phyloP scores from a whole-genome alignment of 2,113 vertebrate species.

The Pseudorectes ferrugineus region DNA sequence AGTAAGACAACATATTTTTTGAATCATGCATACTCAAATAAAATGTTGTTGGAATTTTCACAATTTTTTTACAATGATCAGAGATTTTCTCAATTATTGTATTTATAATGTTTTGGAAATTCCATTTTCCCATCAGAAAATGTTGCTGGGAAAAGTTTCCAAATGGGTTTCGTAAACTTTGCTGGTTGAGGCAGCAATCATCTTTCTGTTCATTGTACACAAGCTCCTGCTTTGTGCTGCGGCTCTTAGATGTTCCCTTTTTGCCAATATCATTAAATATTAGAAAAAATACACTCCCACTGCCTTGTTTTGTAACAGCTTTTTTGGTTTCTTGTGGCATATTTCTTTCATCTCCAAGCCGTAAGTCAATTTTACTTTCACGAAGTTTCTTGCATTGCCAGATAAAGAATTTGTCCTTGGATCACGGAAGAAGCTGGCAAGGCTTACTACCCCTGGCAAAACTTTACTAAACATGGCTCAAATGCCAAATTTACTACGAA shows the following conservation, averaged over 20 bases:
- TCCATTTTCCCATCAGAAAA: slow-evolving; percentile 8
- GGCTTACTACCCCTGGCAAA: neutral
- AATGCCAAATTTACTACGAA: neutral
- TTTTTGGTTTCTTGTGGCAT: neutral
- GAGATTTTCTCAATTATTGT: neutral
- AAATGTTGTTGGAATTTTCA: neutral
- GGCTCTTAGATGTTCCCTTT: neutral
- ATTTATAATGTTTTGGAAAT: neutral
- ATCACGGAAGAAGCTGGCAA: neutral
- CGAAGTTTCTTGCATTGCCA: neutral
- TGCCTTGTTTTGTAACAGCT: neutral
- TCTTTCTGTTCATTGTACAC: neutral
- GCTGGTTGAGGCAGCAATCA: neutral
- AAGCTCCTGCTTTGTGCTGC: neutral
- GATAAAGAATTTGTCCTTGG: neutral
- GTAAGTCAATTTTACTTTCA: neutral
- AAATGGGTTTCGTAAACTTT: neutral
- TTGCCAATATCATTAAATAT: neutral
- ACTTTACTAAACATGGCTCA: neutral
- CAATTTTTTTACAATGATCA: neutral
- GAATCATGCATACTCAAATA: neutral
- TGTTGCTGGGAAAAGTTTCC: neutral
- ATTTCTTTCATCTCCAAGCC: neutral
- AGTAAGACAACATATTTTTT: neutral
- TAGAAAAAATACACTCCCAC: neutral